Evolutionary conservation across 2,888 invertebrate species (phyloP), one percentile per base, ranked within the genome.

Genomic region (Camptogramma bilineatum): DNA sequence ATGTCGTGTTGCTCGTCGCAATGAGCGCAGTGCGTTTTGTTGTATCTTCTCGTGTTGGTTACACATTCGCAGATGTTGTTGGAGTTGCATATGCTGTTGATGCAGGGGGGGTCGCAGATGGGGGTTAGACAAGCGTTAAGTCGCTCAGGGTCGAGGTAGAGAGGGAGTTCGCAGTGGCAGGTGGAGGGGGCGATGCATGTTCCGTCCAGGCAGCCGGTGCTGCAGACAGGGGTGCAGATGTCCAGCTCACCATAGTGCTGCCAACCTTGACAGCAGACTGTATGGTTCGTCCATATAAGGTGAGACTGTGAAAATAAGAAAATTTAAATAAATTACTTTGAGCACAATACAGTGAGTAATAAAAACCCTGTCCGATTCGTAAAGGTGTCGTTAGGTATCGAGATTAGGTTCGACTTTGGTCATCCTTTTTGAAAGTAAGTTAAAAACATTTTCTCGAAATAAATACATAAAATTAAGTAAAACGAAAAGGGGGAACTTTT

Each of bases 181-280:
- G 69, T 69, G 21, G 90, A 84, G 0, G 92, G 93, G 0, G 81
- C 82, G 2, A 83, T 72, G 71, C 93, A 93, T 4, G 80, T 82
- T 1, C 94, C 94, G 50, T 84, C 81, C 2, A 66, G 71, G 73
- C 94, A 94, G 0, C 90, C 90, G 0, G 88, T 90, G 63, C 87
- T 87, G 75, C 95, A 95, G 0, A 86, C 80, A 0, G 95, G 93
- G 0, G 80, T 74, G 70, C 95, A 95, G 5, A 65, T 60, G 52
- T 91, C 88, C 0, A 69, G 67, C 1, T 80, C 76, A 47, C 79
- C 78, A n/a, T 76, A 64, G 66, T 92, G 90, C 42, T 82, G 78
- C 84, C 84, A 93, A 17, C 93, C 93, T n/a, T 80, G 81, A 66
- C 93, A 92, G 76, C 93, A 93, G 1, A 90, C 78, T 1, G 80